Conservation (phyloP, 2,888 invertebrate genomes). For the Crematogaster levior region DNA sequence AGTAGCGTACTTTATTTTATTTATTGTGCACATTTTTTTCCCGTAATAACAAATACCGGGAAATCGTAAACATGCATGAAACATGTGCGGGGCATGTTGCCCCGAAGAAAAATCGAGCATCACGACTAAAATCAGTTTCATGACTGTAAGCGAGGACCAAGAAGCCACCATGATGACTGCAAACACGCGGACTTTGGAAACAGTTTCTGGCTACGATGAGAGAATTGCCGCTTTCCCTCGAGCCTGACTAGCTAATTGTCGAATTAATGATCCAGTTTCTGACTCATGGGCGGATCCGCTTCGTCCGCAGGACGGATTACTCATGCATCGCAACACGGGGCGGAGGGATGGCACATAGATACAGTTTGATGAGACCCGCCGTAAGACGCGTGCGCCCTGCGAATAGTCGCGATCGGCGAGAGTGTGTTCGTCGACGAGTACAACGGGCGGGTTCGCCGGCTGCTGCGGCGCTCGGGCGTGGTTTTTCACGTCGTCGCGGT, state of each 20-base stretch:
- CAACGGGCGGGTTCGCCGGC: slow-evolving; percentile 43
- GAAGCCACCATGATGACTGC: slow-evolving; percentile 26
- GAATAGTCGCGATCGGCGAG: slow-evolving; percentile 63
- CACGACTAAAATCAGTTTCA: not conserved
- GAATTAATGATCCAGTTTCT: not conserved
- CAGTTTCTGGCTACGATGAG: not conserved
- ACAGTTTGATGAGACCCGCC: slow-evolving; percentile 37
- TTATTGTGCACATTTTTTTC: not conserved
- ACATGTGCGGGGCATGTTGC: not conserved
- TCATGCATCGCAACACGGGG: not conserved
- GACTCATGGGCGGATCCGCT: slow-evolving; percentile 8
- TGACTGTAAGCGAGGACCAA: not conserved
- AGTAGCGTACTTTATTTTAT: not conserved
- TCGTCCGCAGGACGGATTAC: not conserved
- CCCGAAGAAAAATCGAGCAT: not conserved
- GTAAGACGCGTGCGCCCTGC: slow-evolving; percentile 77
- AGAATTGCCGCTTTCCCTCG: not conserved
- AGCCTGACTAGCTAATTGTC: not conserved
- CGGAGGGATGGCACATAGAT: not conserved
- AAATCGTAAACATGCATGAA: not conserved
- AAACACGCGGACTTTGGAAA: not conserved
- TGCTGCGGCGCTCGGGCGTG: slow-evolving; percentile 78
- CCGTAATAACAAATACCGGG: not conserved
- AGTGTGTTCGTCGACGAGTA: slow-evolving; percentile 60
- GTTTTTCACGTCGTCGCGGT: slow-evolving; percentile 71